Evolutionary conservation across 1,140 invertebrate genomes (phyloP), one percentile per base, ranked within the genome.

Genomic region (Drusus annulatus): DNA sequence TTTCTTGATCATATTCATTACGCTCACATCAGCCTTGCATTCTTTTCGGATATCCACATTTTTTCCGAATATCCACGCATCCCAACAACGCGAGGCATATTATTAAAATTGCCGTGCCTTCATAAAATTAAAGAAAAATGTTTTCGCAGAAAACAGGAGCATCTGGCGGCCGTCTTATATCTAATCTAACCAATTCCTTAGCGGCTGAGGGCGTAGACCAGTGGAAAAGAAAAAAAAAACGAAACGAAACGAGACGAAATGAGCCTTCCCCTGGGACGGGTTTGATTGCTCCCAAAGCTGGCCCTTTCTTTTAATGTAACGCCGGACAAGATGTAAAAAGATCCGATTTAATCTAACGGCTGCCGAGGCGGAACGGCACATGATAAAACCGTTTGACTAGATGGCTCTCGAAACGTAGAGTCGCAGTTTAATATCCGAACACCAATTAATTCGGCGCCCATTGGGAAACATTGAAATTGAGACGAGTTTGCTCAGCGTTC

Each of bases 401-500:
- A 23, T 69, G 65, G n/a, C 65, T 45, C 7, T 7, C 8, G 51
- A 50, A 45, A 15, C n/a, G n/a, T 50, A 36, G 19, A 17, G 28
- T 69, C 17, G 6, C 4, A 23, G 65, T 45, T 56, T 23, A 21
- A 31, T n/a, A 45, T 31, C n/a, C 16, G 17, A 45, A n/a, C 36
- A n/a, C 28, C 65, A 69, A 50, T 69, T 69, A 69, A 69, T 69
- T 45, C 36, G n/a, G 65, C 31, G 21, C 45, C 65, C 65, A 45
- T 45, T 17, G 65, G 65, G 65, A 69, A 69, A 23, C 65, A 69
- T 69, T 69, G 65, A 69, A 69, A 50, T 51, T 69, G 65, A 69
- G 65, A 69, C 28, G 31, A 69, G 65, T 69, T 69, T 69, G 31
- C 36, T 69, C 65, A 69, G 65, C 65, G 65, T 69, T 69, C 65